Conservation (phyloP, 2,797 vertebrate species). For the Danio aesculapii region DNA sequence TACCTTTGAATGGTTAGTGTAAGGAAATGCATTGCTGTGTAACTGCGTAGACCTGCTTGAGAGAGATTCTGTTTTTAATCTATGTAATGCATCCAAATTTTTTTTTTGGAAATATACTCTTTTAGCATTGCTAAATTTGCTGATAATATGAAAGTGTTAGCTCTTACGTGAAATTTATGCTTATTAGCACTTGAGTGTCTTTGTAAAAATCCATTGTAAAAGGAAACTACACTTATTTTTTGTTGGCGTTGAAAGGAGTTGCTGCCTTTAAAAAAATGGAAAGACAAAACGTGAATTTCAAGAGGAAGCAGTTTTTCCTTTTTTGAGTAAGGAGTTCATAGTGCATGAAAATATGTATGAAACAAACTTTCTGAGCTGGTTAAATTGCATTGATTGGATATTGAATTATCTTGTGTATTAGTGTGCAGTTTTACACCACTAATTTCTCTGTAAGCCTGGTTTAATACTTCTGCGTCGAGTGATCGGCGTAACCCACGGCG, state of each 20-base stretch:
- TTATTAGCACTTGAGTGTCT: not conserved
- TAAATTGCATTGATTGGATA: too few relatives aligned
- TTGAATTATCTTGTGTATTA: too few relatives aligned
- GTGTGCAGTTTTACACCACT: too few relatives aligned
- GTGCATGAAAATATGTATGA: not conserved
- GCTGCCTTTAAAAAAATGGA: too few relatives aligned
- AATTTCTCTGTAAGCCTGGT: too few relatives aligned
- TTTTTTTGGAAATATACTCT: not conserved
- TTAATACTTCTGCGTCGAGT: too few relatives aligned
- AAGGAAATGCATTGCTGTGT: too few relatives aligned
- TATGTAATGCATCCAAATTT: not conserved
- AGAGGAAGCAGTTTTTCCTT: not conserved
- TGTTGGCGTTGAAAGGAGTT: not conserved
- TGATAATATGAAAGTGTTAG: not conserved
- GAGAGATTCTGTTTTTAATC: not conserved
- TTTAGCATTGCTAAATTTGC: not conserved
- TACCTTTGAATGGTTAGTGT: not conserved
- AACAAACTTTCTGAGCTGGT: not conserved
- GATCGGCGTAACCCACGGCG: too few relatives aligned
- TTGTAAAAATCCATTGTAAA: not conserved
- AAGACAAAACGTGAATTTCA: too few relatives aligned
- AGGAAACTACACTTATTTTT: not conserved
- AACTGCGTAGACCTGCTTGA: not conserved
- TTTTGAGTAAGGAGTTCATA: not conserved
- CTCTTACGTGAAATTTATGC: not conserved